Percentiles rank a stretch among this genome's conserved stretches.
phyloP scores from a whole-genome alignment of 1,140 invertebrate species.

The Rhagoletis pomonella region DNA sequence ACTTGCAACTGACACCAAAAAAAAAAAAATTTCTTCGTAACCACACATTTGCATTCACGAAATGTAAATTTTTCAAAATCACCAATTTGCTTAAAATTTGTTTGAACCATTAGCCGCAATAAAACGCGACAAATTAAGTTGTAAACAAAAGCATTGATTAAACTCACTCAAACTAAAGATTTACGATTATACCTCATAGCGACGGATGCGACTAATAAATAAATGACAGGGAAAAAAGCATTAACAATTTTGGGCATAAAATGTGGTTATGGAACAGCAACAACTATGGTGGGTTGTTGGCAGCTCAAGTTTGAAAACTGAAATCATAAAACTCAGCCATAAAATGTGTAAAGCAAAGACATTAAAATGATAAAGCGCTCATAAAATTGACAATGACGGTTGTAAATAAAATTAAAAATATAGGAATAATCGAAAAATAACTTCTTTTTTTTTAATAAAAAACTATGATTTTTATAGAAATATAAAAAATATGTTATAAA shows the following conservation, averaged over 20 bases:
- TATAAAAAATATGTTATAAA: no score
- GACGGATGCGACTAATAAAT: not conserved
- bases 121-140: conserved; percentile 36
- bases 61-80: conserved; percentile 12
- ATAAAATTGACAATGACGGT: not conserved
- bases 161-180: not conserved
- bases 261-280: not conserved
- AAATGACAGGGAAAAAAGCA: not conserved
- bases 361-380: not conserved
- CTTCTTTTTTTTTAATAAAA: not conserved
- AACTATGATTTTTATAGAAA: not conserved
- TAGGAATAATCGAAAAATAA: no score
- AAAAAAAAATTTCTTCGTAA: not conserved
- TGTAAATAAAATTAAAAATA: not conserved
- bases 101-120: not conserved
- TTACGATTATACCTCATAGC: not conserved
- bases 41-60: not conserved
- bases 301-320: not conserved
- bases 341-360: not conserved
- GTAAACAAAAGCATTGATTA: conserved; percentile 24
- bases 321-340: conserved; percentile 16
- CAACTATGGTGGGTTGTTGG: not conserved
- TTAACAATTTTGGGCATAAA: conserved; percentile 17
- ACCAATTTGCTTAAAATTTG: not conserved
- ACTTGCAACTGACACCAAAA: not conserved